Conservation (phyloP, 2,797 vertebrate genomes). For the Sphaeramia orbicularis region DNA sequence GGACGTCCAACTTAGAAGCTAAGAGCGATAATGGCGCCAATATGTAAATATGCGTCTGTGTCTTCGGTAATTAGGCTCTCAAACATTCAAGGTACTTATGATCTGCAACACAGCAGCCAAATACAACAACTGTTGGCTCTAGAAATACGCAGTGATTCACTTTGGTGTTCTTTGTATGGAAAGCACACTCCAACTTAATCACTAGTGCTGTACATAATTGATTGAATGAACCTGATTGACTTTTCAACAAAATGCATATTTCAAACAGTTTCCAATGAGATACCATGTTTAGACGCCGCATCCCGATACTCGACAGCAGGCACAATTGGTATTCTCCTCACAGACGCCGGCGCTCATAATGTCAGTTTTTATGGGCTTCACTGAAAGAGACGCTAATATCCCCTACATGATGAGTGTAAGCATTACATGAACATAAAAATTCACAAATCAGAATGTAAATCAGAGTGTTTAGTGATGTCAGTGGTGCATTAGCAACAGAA, state of each 20-base stretch:
- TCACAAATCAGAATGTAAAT: slow-evolving; percentile 64
- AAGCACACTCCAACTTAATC: slow-evolving; percentile 29
- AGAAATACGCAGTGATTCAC: too few species aligned
- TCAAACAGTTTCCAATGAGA: slow-evolving; percentile 52
- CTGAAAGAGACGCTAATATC: slow-evolving; percentile 67
- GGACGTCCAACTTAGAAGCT: too few species aligned
- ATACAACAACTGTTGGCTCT: too few species aligned
- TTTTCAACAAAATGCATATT: slow-evolving; percentile 53
- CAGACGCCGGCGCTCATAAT: slow-evolving; percentile 45
- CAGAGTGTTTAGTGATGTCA: slow-evolving; percentile 49
- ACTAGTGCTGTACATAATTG: slow-evolving; percentile 43
- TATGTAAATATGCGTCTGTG: too few species aligned
- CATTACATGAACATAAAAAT: slow-evolving; percentile 56
- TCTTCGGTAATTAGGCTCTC: too few species aligned
- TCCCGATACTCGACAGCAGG: slow-evolving; percentile 10
- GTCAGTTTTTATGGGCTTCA: slow-evolving; percentile 60
- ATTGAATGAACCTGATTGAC: slow-evolving; percentile 64
- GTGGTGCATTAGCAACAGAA: slow-evolving; percentile 43
- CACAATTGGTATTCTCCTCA: slow-evolving; percentile 54
- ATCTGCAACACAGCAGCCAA: too few species aligned
- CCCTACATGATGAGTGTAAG: slow-evolving; percentile 57
- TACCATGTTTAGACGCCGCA: slow-evolving; percentile 35
- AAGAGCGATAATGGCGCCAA: too few species aligned
- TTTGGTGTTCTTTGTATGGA: too few species aligned
- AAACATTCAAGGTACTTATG: too few species aligned